phyloP scores from a whole-genome alignment of 2,888 invertebrate species.

The Mycogona germanica region DNA sequence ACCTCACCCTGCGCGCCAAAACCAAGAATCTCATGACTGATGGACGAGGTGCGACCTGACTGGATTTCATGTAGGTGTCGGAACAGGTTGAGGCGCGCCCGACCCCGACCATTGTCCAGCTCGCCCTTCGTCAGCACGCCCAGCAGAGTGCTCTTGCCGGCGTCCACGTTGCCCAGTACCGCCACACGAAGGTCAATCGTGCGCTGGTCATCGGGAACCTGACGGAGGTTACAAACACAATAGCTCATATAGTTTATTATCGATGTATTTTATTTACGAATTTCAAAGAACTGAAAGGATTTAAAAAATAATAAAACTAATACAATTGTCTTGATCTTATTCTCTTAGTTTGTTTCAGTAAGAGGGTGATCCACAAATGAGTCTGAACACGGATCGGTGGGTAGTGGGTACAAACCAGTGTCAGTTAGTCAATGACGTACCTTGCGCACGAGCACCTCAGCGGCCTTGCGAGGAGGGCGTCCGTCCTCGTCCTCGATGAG shows the following conservation, averaged over 20 bases:
- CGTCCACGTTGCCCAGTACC: constrained; percentile 89
- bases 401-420: not conserved
- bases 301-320: too few species aligned
- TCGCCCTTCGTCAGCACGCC: constrained; percentile 94
- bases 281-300: too few species aligned
- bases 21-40: constrained; percentile 92
- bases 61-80: constrained; percentile 85
- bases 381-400: too few species aligned
- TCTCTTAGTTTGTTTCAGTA: too few species aligned
- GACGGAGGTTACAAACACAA: too few species aligned
- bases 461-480: constrained; percentile 41
- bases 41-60: constrained; percentile 84
- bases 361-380: too few species aligned
- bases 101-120: constrained; percentile 88
- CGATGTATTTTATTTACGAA: too few species aligned
- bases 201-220: constrained; percentile 69
- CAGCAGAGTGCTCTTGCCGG: constrained; percentile 91
- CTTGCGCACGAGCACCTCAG: constrained; percentile 81
- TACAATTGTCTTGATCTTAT: too few species aligned
- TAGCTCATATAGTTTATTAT: too few species aligned
- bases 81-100: constrained; percentile 91
- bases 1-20: constrained; percentile 79
- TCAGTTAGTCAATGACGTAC: constrained; percentile 33
- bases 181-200: constrained; percentile 83
- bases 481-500: constrained; percentile 37